Evolutionary conservation across 53 echinoderm and acorn worm genomes (phyloP).

Genomic region (Echinometra lucunter): DNA sequence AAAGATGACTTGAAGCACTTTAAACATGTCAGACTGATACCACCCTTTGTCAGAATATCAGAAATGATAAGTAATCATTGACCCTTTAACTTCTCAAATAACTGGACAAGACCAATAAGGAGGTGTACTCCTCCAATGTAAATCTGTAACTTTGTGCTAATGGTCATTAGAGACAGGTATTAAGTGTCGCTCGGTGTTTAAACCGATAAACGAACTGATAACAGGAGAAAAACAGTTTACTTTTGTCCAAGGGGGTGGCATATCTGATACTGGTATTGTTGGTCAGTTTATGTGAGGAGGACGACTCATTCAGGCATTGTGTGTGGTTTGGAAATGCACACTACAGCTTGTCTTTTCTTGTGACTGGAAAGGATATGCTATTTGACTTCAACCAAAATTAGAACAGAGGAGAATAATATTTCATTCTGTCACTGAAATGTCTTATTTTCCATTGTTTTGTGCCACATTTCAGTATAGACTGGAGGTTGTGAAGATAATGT

Average conservation of each 20-base stretch:
- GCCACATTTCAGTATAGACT: not conserved
- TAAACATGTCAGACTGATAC: slow-evolving; percentile 6
- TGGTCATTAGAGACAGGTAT: slow-evolving; percentile 54
- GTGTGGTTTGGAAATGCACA: not conserved
- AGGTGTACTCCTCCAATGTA: not conserved
- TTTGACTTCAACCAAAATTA: not conserved
- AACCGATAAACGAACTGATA: slow-evolving; percentile 33
- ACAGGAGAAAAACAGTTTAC: slow-evolving; percentile 23
- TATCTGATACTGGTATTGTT: not conserved
- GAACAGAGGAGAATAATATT: not conserved
- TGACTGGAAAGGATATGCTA: not conserved
- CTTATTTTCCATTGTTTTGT: not conserved
- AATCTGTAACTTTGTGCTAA: slow-evolving; percentile 25
- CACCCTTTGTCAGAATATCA: slow-evolving; percentile 26
- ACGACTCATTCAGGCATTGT: too few species aligned
- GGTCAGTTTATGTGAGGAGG: slow-evolving; percentile 16
- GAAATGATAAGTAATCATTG: slow-evolving; percentile 15
- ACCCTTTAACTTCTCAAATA: slow-evolving; percentile 8
- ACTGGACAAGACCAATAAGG: not conserved
- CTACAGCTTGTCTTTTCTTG: not conserved
- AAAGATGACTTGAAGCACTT: not conserved
- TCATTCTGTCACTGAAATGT: not conserved
- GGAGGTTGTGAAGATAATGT: not conserved
- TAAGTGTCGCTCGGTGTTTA: slow-evolving; percentile 38
- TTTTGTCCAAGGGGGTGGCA: slow-evolving; percentile 33